Base-by-base conservation (phyloP, 2,113 vertebrate species). In the Gobiocypris rarus region DNA sequence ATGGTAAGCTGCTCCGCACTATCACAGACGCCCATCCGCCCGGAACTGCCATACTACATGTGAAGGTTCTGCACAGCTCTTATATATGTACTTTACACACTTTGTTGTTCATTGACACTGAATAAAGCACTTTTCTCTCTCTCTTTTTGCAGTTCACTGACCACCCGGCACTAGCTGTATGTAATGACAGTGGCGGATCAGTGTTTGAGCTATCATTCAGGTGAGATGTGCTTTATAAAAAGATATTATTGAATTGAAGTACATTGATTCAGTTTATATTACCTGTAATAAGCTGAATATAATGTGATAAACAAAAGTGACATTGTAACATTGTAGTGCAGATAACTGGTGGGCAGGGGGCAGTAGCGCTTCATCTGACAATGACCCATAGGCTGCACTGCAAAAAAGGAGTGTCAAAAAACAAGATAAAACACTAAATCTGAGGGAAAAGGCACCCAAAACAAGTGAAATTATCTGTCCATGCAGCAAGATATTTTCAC, bases 1-100 rank as follows among this genome's bases (percentile, higher is more conserved):
- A 96, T 89, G 98, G 98, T 83, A 99, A 99, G 89, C 95, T 99
- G 77, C 93, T 99, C 13, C 93, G 98, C 85, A 98, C 96, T 1
- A 98, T 99, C 93, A 96, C 95, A 59, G 98, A 99, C 88, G 98
- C 98, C 48, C 98, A 99, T 87, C 98, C 98, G 70, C 98, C 98
- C 52, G 98, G 98, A 76, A 98, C 97, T 17, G 98, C 98, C 54
- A 95, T 99, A 89, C 89, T 99, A 69, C 98, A 99, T 59, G 95
- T 99, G 73, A 99, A 99, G 97, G 98, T 99, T 95, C 48, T 81
- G 59, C 90, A 82, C 81, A 43, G 5, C 10, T 24, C 26, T 14
- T 34, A 10, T 50, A 6, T 50, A n/a, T 52, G 38, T 22, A 31
- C 5, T 22, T 70, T 45, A 61, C 15, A n/a, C 6, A 1, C 15